phyloP scores from a whole-genome alignment of 2,888 invertebrate species.

The Vesta saturnalis region DNA sequence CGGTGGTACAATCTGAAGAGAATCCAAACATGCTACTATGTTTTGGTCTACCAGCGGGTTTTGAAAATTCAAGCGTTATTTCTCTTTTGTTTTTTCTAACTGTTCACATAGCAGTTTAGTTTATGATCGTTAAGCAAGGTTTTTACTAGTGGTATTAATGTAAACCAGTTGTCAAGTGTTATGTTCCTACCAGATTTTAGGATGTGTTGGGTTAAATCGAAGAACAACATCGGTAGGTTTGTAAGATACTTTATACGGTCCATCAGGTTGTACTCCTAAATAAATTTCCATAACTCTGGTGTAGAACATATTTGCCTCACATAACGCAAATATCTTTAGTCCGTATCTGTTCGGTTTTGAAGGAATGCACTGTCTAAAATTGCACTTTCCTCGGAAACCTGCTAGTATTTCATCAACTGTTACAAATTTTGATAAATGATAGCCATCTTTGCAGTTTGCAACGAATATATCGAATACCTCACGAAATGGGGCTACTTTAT shows the following conservation, averaged over 20 bases:
- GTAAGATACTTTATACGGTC: not conserved
- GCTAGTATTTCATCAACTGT: not conserved
- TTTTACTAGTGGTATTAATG: not conserved
- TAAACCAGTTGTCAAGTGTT: not conserved
- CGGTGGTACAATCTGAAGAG: not conserved
- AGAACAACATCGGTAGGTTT: too few relatives aligned
- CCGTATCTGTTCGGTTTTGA: too few relatives aligned
- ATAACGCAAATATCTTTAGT: too few relatives aligned
- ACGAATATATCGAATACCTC: not conserved
- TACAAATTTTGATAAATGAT: not conserved
- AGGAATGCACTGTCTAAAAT: not conserved
- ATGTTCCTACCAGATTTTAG: not conserved
- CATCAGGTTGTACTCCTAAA: too few relatives aligned
- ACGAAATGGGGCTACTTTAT: not conserved
- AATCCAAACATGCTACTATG: not conserved
- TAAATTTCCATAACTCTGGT: too few relatives aligned
- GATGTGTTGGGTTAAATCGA: not conserved
- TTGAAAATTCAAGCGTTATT: not conserved
- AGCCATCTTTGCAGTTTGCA: not conserved
- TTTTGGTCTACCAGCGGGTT: not conserved
- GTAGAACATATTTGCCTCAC: too few relatives aligned
- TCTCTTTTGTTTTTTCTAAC: slow-evolving; percentile 23
- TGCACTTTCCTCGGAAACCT: too few relatives aligned
- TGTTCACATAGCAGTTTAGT: not conserved
- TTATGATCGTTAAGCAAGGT: not conserved